Conservation (phyloP, 2,113 vertebrate species). For the Phrynocephalus versicolor region DNA sequence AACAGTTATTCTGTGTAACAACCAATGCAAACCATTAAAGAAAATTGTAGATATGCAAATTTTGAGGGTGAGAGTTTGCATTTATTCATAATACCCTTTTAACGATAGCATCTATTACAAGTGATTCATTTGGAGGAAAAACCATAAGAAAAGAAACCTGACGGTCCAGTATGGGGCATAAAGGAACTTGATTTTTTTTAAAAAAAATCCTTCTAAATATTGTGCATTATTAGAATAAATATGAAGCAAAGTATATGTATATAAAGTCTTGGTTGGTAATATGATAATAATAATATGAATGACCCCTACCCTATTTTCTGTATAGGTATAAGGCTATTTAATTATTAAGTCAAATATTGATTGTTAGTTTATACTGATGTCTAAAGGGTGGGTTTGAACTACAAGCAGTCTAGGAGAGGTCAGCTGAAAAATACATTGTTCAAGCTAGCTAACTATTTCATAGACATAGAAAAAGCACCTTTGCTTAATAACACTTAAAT, state of each 20-base stretch:
- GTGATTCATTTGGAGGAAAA: neutral
- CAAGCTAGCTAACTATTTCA: neutral
- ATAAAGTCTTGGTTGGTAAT: neutral
- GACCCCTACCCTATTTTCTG: neutral
- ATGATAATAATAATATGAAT: too few species aligned
- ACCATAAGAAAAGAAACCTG: neutral
- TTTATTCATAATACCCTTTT: conserved; percentile 14
- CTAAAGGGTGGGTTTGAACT: neutral
- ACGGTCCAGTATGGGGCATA: neutral
- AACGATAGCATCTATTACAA: neutral
- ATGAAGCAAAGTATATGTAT: neutral
- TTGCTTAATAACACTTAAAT: neutral
- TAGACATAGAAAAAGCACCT: neutral
- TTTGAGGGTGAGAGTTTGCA: neutral
- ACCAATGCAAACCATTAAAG: neutral
- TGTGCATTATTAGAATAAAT: neutral
- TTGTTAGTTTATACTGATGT: neutral
- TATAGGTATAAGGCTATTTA: neutral
- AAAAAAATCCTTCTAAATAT: neutral
- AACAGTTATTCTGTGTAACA: neutral
- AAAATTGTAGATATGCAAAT: neutral
- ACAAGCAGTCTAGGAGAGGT: neutral
- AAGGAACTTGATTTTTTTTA: neutral
- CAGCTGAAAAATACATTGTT: neutral
- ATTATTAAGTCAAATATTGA: neutral